A percentile compares a stretch with the other conserved stretches of the same genome.
phyloP scores from a whole-genome alignment of 2,113 vertebrate genomes.

The Ceyx melanurus region DNA sequence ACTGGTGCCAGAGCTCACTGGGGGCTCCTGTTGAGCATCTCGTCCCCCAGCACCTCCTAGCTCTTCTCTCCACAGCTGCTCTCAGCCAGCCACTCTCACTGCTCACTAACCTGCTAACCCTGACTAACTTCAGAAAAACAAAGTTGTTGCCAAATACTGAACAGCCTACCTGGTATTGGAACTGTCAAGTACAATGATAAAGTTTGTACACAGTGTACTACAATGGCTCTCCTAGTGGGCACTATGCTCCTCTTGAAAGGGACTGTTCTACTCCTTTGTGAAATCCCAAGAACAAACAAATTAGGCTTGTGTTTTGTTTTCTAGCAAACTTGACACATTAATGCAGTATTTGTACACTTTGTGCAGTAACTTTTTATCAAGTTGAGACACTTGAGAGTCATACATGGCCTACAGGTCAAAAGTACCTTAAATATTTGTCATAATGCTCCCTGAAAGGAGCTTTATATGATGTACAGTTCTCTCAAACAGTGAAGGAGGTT shows the following conservation, averaged over 20 bases:
- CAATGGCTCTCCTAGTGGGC: background rate
- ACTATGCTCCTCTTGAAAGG: background rate
- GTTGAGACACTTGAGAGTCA: background rate
- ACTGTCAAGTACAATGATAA: background rate
- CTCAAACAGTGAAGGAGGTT: background rate
- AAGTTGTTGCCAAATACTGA: background rate
- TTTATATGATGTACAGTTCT: background rate
- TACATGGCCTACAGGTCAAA: background rate
- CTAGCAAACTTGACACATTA: background rate
- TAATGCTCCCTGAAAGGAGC: background rate
- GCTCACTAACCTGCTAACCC: background rate
- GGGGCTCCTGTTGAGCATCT: too few species aligned
- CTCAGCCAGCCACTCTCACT: too few species aligned
- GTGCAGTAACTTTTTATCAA: background rate
- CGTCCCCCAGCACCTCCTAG: too few species aligned
- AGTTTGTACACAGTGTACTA: background rate
- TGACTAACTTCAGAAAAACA: background rate
- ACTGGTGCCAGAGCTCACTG: too few species aligned
- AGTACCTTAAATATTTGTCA: background rate
- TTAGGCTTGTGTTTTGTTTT: background rate
- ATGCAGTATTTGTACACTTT: background rate
- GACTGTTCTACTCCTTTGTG: background rate
- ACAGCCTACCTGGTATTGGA: background rate
- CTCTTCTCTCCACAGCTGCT: too few species aligned
- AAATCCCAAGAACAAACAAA: background rate